phyloP scores from a whole-genome alignment of 1,140 invertebrate genomes.

The Holcopasites calliopsidis region DNA sequence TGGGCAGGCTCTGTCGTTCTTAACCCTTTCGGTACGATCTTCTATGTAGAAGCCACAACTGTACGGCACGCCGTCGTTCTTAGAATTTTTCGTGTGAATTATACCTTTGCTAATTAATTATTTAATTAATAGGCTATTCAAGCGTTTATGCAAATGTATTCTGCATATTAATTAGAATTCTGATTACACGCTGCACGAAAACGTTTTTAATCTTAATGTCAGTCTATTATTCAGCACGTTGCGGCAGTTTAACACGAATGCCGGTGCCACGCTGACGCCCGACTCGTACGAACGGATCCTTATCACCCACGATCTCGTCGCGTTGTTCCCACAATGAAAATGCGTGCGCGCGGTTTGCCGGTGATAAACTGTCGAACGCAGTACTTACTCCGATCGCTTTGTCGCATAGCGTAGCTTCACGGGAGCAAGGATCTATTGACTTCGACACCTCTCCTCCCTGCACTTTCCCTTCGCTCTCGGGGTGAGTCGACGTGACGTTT shows the following conservation, averaged over 20 bases:
- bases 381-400: conserved; percentile 45
- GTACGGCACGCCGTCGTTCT: too few species aligned
- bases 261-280: background rate
- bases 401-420: conserved; percentile 51
- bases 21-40: too few species aligned
- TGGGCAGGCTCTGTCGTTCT: too few species aligned
- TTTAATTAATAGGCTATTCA: too few species aligned
- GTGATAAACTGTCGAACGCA: conserved; percentile 46
- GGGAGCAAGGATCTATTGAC: conserved; percentile 52
- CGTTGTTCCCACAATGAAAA: conserved; percentile 40
- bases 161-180: too few species aligned
- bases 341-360: conserved; percentile 2
- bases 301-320: conserved; percentile 7
- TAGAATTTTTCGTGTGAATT: too few species aligned
- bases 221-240: background rate
- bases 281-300: conserved; percentile 31
- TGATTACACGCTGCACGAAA: too few species aligned
- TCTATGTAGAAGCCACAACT: too few species aligned
- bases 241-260: background rate
- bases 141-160: too few species aligned
- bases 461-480: conserved; percentile 41
- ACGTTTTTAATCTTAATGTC: too few species aligned
- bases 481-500: background rate
- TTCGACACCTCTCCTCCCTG: conserved; percentile 33
- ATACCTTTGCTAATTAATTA: too few species aligned